Percentiles rank a stretch among this genome's conserved stretches.
Evolutionary conservation across 1,140 invertebrate species (phyloP).

Genomic region (Drosophila orosa): DNA sequence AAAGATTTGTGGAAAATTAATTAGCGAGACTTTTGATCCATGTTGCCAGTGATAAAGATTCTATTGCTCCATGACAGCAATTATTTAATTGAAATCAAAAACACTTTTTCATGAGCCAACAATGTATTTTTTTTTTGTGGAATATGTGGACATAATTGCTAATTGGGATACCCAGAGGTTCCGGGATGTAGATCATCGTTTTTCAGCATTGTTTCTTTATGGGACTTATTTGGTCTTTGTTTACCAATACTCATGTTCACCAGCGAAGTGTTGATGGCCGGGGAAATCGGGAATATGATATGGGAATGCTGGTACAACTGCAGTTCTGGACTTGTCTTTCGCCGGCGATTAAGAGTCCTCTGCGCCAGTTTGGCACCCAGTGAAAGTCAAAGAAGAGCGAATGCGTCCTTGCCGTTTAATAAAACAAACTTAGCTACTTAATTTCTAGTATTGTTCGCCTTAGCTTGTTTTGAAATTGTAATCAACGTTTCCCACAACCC

Average conservation of each 20-base stretch:
- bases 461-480: background rate
- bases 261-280: constrained; percentile 14
- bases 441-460: too few relatives aligned
- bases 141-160: too few relatives aligned
- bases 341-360: constrained; percentile 89
- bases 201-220: too few relatives aligned
- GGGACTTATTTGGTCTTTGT: too few relatives aligned
- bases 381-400: background rate
- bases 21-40: background rate
- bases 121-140: too few relatives aligned
- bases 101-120: too few relatives aligned
- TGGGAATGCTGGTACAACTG: constrained; percentile 90
- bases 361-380: constrained; percentile 89
- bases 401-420: background rate
- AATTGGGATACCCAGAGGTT: too few relatives aligned
- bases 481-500: background rate
- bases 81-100: too few relatives aligned
- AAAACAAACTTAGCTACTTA: background rate
- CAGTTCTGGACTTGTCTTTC: constrained; percentile 90
- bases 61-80: too few relatives aligned
- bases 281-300: constrained; percentile 87
- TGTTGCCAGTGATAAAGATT: too few relatives aligned
- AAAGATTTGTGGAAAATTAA: background rate
- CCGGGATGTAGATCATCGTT: too few relatives aligned
- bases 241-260: background rate